Base-by-base conservation (phyloP, 2,113 vertebrate species). In the Phoxinus phoxinus region DNA sequence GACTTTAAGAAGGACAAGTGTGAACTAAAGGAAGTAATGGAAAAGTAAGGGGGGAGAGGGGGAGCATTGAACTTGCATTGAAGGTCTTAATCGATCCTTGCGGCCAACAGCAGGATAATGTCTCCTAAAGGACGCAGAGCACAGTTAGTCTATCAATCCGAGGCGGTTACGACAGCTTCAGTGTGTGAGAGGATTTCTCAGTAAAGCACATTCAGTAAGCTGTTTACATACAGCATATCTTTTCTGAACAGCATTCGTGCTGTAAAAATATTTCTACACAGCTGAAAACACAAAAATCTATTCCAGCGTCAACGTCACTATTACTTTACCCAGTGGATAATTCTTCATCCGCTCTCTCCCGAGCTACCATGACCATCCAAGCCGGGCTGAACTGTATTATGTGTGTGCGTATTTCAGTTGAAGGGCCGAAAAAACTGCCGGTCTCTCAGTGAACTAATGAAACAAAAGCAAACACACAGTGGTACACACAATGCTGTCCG, bases 1-100 rank as follows among this genome's bases (percentile, higher is more conserved):
- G 80, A 85, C 88, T 87, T 91, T 72, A 83, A 87, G 71, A 88
- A 89, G 84, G 41, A 86, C 65, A 85, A 86, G 53, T 37, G 51
- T 78, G 65, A 85, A 69, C 15, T 81, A 58, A 86, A 71, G 51
- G 87, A 63, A n/a, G 72, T 69, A 25, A 63, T 61, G 78, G 53
- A 80, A 25, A 41, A 81, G 74, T 37, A 41, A 35, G 13, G 30
- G 25, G 41, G 15, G 74, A 32, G 41, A 35, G 15, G 21, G 32
- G 30, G 15, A 35, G 46, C 30, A 87, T 65, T 71, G 15, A 85
- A 87, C 53, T 86, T 86, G 25, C 81, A n/a, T 19, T 80, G 25
- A 11, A 32, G 77, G 69, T 84, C 80, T 61, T 69, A 71, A 89
- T 89, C 88, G 85, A 88, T 92, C 58, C 81, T 32, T 41, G 61